Evolutionary conservation across 2,888 invertebrate genomes (phyloP).

Genomic region (Cephus sareptanus): DNA sequence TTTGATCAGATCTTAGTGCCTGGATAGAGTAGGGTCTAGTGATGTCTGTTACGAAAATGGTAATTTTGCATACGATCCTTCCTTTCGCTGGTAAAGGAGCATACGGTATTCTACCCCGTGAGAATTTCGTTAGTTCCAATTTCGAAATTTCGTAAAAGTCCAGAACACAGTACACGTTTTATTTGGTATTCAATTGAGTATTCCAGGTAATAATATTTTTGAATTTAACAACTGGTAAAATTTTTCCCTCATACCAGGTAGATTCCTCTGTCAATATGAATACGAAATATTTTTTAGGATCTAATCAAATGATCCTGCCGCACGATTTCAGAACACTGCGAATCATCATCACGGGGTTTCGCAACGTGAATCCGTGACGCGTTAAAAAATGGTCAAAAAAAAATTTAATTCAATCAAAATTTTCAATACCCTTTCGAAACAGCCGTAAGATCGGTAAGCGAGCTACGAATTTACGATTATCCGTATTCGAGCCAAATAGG

Average conservation of each 20-base stretch:
- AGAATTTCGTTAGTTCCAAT: slow-evolving; percentile 2
- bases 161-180: neutral
- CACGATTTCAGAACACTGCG: neutral
- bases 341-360: neutral
- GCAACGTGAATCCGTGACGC: neutral
- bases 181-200: neutral
- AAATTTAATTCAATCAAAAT: neutral
- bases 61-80: neutral
- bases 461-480: neutral
- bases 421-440: neutral
- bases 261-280: neutral
- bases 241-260: neutral
- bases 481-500: neutral
- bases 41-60: neutral
- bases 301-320: neutral
- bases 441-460: neutral
- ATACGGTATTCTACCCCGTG: slow-evolving; percentile 3
- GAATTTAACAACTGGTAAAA: neutral
- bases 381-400: neutral
- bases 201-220: too few relatives aligned
- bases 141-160: neutral
- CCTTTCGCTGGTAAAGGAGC: neutral
- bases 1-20: slow-evolving; percentile 57
- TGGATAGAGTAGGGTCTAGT: slow-evolving; percentile 62
- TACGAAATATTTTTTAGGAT: neutral